Conservation (phyloP, 92 coral and sea anemone species). For the Pocillopora grandis region DNA sequence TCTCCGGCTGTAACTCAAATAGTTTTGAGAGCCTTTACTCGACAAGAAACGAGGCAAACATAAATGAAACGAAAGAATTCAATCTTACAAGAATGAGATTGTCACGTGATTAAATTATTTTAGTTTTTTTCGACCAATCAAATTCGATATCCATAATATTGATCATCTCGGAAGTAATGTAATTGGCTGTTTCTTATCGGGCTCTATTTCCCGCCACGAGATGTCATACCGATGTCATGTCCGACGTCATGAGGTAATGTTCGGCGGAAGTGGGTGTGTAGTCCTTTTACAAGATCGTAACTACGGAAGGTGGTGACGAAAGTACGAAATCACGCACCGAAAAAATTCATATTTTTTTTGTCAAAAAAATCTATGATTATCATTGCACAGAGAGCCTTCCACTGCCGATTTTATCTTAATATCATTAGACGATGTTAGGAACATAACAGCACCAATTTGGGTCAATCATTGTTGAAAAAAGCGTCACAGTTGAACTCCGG, state of each 20-base stretch:
- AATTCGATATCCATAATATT: not conserved
- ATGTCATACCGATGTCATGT: not conserved
- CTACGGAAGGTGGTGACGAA: conserved; percentile 20
- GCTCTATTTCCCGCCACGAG: conserved; percentile 44
- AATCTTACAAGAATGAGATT: not conserved
- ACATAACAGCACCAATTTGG: too few species aligned
- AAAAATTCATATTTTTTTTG: not conserved
- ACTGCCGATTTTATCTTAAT: too few species aligned
- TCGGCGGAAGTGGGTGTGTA: conserved; percentile 37
- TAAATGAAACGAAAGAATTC: not conserved
- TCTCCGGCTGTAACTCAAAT: not conserved
- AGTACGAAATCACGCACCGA: not conserved
- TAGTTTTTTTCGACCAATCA: conserved; percentile 20
- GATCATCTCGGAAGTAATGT: not conserved
- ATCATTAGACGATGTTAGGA: too few species aligned
- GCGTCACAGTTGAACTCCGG: too few species aligned
- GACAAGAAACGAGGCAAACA: not conserved
- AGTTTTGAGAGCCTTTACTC: not conserved
- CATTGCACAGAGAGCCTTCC: too few species aligned
- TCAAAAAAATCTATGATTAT: not conserved
- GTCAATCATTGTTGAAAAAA: too few species aligned
- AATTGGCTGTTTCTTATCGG: conserved; percentile 26
- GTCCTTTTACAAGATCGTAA: not conserved
- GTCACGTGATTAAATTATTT: conserved; percentile 31
- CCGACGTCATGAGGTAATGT: conserved; percentile 9